Conservation (phyloP, 2,113 vertebrate species). For the Triplophysa tibetana region DNA sequence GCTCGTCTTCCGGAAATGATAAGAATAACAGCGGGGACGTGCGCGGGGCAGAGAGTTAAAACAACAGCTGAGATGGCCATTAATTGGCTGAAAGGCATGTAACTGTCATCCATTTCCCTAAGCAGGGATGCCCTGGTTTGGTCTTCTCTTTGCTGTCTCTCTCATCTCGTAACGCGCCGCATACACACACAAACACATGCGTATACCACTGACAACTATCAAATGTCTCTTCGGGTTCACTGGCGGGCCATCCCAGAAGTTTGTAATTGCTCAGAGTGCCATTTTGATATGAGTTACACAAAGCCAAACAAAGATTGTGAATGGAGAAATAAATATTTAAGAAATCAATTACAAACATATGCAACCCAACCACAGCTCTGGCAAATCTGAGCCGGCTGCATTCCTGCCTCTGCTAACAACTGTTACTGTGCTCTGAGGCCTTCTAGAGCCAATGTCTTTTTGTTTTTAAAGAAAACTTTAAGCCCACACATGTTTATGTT, state of each 20-base stretch:
- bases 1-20: conserved; percentile 75
- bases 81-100: conserved; percentile 77
- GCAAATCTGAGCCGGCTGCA: conserved; percentile 51
- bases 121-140: conserved; percentile 60
- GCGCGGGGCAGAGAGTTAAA: conserved; percentile 76
- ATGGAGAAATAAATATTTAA: conserved; percentile 74
- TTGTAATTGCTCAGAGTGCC: conserved; percentile 57
- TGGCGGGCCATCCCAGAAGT: conserved; percentile 66
- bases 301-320: conserved; percentile 70
- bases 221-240: conserved; percentile 74
- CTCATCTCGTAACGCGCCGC: conserved; percentile 47
- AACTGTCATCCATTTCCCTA: conserved; percentile 76
- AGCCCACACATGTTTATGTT: neutral
- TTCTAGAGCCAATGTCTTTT: neutral
- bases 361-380: conserved; percentile 66
- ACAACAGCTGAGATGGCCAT: conserved; percentile 80
- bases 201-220: conserved; percentile 56
- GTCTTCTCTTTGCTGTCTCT: conserved; percentile 52
- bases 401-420: conserved; percentile 40
- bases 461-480: neutral
- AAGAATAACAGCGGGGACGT: conserved; percentile 73
- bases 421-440: conserved; percentile 21
- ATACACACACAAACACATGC: conserved; percentile 23
- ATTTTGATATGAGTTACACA: conserved; percentile 72
- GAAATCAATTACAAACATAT: conserved; percentile 74